Evolutionary conservation across 92 coral and sea anemone species (phyloP).

Genomic region (Pocillopora meandrina): DNA sequence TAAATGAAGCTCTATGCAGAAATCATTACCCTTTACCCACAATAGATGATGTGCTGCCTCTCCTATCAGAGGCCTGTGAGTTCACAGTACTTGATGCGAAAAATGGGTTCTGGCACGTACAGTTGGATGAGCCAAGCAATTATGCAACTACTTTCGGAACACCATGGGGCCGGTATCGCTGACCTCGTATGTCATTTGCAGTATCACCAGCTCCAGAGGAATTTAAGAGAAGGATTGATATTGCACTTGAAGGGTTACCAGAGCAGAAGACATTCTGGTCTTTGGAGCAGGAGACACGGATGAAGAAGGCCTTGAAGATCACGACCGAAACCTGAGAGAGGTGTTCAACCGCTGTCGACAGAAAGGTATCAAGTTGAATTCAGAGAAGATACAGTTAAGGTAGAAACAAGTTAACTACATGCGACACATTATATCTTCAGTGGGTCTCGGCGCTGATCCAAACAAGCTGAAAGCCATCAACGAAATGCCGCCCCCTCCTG

Average conservation of each 20-base stretch:
- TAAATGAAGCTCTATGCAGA: slow-evolving; percentile 8
- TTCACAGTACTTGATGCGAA: slow-evolving; percentile 49
- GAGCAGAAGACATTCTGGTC: too few species aligned
- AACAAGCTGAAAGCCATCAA: not conserved
- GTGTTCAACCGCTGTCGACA: slow-evolving; percentile 48
- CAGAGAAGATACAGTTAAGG: slow-evolving; percentile 41
- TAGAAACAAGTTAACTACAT: slow-evolving; percentile 18
- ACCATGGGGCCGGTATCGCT: too few species aligned
- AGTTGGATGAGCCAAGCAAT: too few species aligned
- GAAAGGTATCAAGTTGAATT: slow-evolving; percentile 42
- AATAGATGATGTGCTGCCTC: slow-evolving; percentile 9
- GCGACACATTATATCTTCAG: slow-evolving; percentile 29
- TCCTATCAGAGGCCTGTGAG: not conserved
- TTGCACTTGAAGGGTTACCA: too few species aligned
- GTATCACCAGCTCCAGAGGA: too few species aligned
- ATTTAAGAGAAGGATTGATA: too few species aligned
- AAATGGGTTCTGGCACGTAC: not conserved
- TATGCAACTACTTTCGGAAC: too few species aligned
- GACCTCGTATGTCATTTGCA: too few species aligned
- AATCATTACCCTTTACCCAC: slow-evolving; percentile 17
- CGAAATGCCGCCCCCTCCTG: slow-evolving; percentile 30
- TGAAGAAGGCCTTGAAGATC: too few species aligned
- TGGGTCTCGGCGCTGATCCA: slow-evolving; percentile 32
- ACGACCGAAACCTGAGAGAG: not conserved
- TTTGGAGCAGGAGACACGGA: too few species aligned